These are phyloP conservation scores for Rhombomys opimus DNA, from an alignment of 2,113 vertebrate species.

Conservation along the genomic window DNA sequence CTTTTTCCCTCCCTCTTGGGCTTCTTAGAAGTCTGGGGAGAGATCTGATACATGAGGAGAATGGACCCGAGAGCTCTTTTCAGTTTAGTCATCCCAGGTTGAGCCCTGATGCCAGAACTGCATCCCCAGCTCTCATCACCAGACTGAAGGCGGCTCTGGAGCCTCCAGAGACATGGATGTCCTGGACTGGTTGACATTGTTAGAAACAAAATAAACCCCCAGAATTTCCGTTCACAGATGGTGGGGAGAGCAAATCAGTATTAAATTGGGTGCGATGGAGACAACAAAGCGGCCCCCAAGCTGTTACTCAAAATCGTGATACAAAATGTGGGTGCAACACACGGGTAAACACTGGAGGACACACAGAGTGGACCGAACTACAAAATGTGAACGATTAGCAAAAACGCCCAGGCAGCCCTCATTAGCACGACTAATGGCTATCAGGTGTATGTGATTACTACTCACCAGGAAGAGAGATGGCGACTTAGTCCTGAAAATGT, in stretches of 20 bases:
- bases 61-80: neutral
- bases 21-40: neutral
- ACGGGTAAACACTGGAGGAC: neutral
- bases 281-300: neutral
- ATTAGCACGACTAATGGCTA: neutral
- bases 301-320: neutral
- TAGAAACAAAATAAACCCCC: neutral
- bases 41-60: neutral
- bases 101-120: neutral
- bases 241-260: neutral
- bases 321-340: neutral
- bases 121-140: rapidly evolving
- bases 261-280: neutral
- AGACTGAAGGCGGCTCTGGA: neutral
- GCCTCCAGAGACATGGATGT: neutral
- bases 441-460: neutral
- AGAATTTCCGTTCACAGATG: neutral
- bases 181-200: neutral
- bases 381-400: neutral
- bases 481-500: neutral
- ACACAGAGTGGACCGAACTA: neutral
- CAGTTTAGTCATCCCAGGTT: neutral
- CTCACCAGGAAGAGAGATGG: neutral
- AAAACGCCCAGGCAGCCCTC: neutral
- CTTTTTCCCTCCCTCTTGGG: neutral